Evolutionary conservation across 2,113 vertebrate species (phyloP).

Genomic region (Neopipo cinnamomea): DNA sequence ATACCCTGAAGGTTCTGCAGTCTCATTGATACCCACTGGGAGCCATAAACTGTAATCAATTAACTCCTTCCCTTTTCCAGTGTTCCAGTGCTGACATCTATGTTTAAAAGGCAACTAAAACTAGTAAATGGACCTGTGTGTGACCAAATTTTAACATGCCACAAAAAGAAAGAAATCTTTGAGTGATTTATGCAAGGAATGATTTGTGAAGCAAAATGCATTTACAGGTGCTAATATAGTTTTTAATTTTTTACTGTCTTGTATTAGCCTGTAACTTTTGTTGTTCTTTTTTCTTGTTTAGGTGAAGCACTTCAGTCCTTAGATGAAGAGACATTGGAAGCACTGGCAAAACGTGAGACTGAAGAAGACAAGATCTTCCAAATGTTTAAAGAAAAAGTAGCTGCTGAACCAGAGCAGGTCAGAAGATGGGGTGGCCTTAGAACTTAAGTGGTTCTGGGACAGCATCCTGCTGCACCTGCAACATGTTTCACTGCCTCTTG

Average conservation of each 20-base stretch:
- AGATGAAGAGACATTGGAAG: slow-evolving; percentile 81
- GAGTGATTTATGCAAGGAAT: neutral
- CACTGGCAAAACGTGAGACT: slow-evolving; percentile 90
- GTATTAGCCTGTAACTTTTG: neutral
- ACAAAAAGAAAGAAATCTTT: neutral
- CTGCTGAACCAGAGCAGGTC: slow-evolving; percentile 90
- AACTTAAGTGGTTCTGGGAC: neutral
- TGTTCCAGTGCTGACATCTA: neutral
- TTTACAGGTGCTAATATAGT: neutral
- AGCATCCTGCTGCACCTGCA: neutral
- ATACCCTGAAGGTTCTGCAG: neutral
- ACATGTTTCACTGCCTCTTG: neutral
- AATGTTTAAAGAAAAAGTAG: slow-evolving; percentile 82
- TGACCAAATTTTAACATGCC: neutral
- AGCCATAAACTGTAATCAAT: neutral
- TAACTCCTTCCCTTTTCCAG: neutral
- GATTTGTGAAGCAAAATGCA: neutral
- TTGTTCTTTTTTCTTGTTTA: slow-evolving; percentile 1
- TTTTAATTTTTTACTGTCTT: neutral
- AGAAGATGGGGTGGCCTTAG: neutral
- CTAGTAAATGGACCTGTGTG: neutral
- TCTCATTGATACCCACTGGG: neutral
- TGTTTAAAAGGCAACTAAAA: neutral
- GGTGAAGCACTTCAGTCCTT: slow-evolving; percentile 56
- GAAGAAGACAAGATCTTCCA: slow-evolving; percentile 84